Conservation (phyloP, 2,113 vertebrate genomes). For the Argyrosomus japonicus region DNA sequence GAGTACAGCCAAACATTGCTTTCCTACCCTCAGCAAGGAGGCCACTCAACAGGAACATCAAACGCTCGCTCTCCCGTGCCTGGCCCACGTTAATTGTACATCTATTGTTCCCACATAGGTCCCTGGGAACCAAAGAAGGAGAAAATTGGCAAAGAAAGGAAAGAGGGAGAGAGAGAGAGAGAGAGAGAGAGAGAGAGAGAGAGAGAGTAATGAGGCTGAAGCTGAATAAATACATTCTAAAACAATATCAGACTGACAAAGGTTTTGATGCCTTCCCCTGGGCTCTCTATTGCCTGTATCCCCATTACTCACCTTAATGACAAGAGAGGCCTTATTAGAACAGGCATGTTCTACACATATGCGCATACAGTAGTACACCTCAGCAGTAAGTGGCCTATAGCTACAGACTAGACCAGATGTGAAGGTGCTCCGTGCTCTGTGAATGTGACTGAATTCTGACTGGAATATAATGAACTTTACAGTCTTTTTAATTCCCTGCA, state of each 20-base stretch:
- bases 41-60: constrained; percentile 84
- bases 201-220: constrained; percentile 76
- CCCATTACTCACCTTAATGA: constrained; percentile 64
- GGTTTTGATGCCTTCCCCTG: constrained; percentile 59
- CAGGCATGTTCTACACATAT: constrained; percentile 2
- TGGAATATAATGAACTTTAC: neutral
- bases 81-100: constrained; percentile 82
- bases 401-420: constrained; percentile 1
- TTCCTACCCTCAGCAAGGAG: constrained; percentile 66
- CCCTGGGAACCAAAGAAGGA: constrained; percentile 71
- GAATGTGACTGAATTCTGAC: constrained; percentile 2
- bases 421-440: neutral
- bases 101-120: constrained; percentile 81
- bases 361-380: neutral
- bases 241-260: constrained; percentile 75
- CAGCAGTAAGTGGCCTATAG: neutral
- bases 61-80: constrained; percentile 76
- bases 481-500: neutral
- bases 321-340: constrained; percentile 55
- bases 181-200: constrained; percentile 9
- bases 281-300: constrained; percentile 31
- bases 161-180: constrained; percentile 28
- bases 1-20: constrained; percentile 62
- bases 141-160: constrained; percentile 64
- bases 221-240: constrained; percentile 76